Evolutionary conservation across 2,888 invertebrate species (phyloP), one percentile per base, ranked within the genome.

Genomic region (Heterodera filipjevi): DNA sequence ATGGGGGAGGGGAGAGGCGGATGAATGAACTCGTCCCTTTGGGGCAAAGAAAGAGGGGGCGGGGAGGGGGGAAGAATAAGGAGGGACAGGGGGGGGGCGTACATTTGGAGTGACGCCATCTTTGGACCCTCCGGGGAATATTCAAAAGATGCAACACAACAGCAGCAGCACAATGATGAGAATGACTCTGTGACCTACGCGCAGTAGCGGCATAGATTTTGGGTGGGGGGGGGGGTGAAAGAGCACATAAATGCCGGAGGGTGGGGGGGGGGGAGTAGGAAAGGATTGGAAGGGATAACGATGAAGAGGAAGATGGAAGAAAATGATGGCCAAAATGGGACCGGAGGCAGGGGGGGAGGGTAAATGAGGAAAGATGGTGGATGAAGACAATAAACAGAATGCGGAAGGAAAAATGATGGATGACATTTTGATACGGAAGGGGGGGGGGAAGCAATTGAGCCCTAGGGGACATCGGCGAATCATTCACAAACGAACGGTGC

Each of bases 111-210:
- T 59, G 59, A 59, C 59, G 59, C 59, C 59, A 59, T 59, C 59
- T 59, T 59, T 59, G 59, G 59, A 12, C 59, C 59, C 59, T 27
- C 59, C n/a, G 59, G 27, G n/a, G 27, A 59, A 59, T 59, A 59
- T 59, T 59, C 59, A 59, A 59, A 59, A 59, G 59, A 59, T 12
- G 59, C 59, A 59, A 59, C 59, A 59, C 53, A 59, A 59, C 59
- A n/a, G 27, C 59, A n/a, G 59, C 59, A 59, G 10, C 59, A 27
- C n/a, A 59, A 10, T 59, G 59, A 59, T 49, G 6, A 49, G 49
- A 19, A 19, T 49, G 49, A 3, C 19, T 14, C 16, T 49, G 49
- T 49, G 49, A 49, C 49, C 49, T 49, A 49, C 49, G 49, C 44
- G 53, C 14, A 53, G 53, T 5, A 53, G 59, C 27, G 22, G 59